A percentile compares a stretch with the other conserved stretches of the same genome.
phyloP scores from a whole-genome alignment of 2,797 vertebrate genomes.

The Tragelaphus oryx region DNA sequence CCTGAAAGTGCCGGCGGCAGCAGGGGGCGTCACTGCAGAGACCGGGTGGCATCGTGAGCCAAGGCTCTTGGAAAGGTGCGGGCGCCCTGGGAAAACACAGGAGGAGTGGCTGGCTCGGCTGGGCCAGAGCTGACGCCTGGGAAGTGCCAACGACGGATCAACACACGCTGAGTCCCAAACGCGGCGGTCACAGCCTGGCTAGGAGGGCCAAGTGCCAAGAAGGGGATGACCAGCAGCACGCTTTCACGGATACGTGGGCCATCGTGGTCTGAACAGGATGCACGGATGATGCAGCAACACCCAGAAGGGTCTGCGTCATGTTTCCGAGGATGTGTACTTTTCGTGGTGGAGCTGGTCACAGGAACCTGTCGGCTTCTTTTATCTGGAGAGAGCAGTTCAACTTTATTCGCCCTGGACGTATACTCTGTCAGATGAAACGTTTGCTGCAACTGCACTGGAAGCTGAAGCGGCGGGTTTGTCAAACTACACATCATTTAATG shows the following conservation, averaged over 20 bases:
- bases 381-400: background rate
- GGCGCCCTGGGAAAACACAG: background rate
- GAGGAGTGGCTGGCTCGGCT: background rate
- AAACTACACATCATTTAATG: rapidly evolving
- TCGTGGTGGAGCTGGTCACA: background rate
- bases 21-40: background rate
- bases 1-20: background rate
- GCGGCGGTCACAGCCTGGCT: background rate
- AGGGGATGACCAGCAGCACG: rapidly evolving
- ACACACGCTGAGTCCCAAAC: rapidly evolving
- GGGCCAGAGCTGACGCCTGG: background rate
- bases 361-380: background rate
- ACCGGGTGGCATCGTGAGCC: rapidly evolving
- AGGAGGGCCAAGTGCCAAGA: background rate
- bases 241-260: background rate
- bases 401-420: background rate
- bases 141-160: background rate
- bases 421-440: rapidly evolving
- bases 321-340: rapidly evolving
- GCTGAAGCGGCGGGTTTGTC: background rate
- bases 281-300: rapidly evolving
- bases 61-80: background rate
- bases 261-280: background rate
- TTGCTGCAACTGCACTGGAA: rapidly evolving
- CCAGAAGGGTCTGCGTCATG: too few species aligned